Base-by-base conservation (phyloP, 2,797 vertebrate species). In the Oryzias sinensis region DNA sequence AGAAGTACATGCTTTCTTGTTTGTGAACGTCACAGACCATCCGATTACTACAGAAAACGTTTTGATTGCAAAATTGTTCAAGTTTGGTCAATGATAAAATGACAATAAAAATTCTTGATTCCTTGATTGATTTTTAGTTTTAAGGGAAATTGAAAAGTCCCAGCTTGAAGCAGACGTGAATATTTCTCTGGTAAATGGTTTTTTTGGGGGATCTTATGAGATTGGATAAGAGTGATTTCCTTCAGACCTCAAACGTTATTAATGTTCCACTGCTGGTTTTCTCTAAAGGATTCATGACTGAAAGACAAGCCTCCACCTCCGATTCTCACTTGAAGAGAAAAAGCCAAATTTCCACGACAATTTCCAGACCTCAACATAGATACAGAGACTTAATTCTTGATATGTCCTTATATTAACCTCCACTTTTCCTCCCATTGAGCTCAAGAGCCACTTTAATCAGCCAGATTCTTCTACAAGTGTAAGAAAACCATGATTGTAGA, bases 261-360 rank as follows among this genome's bases (percentile, higher is more conserved):
- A 85, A 86, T 74, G 77, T 77, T 75, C 72, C 75, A 60, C 63
- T 70, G 73, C 72, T 72, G 79, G 72, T 82, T 84, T 74, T 78
- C 85, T 87, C 83, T 62, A 47, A 80, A 84, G 85, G 74, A 83
- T 49, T 44, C 76, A 76, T 70, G 74, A 77, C 80, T 29, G 29
- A 60, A 74, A 81, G 73, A 81, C 70, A 53, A 81, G 78, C 82
- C 66, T 60, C 68, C 43, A 55, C 81, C 84, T 87, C 86, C 80
- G 87, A 88, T 82, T 83, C 48, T 43, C 72, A 59, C 72, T 79
- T 88, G 87, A 88, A 85, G 83, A 87, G 83, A 85, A 87, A 85
- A 82, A 76, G 77, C 74, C 82, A 83, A 83, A 88, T 87, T 86
- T 78, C 71, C 71, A 72, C 51, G 64, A 76, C 18, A 18, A 18